A percentile compares a stretch with the other conserved stretches of the same genome.
Conservation (phyloP, 2,888 invertebrate genomes). For the Cylloceria caligata region DNA sequence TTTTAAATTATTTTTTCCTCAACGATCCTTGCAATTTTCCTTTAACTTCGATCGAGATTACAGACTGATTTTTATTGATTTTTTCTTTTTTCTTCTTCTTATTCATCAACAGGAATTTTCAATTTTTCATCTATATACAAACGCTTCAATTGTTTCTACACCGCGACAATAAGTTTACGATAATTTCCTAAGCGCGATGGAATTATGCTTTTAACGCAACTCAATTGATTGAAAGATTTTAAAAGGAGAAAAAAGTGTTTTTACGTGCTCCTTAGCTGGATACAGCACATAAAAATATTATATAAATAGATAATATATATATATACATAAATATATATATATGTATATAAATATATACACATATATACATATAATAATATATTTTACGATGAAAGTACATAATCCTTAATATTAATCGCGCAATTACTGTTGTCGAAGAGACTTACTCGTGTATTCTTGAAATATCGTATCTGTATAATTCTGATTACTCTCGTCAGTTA, state of each 20-base stretch:
- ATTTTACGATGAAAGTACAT: conserved; percentile 76
- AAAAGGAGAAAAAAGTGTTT: conserved; percentile 44
- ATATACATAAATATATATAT: conserved; percentile 67
- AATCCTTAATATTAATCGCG: conserved; percentile 66
- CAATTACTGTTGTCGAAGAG: conserved; percentile 58
- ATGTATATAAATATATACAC: conserved; percentile 53
- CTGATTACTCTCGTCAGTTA: conserved; percentile 39
- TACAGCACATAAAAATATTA: conserved; percentile 55
- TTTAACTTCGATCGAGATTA: conserved; percentile 35
- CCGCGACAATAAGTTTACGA: conserved; percentile 70
- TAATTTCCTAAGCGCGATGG: conserved; percentile 60
- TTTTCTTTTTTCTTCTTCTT: conserved; percentile 19
- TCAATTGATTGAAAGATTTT: conserved; percentile 61
- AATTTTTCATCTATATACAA: too few species aligned
- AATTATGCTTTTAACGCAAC: conserved; percentile 55
- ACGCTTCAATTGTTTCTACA: conserved; percentile 60
- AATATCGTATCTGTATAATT: conserved; percentile 37
- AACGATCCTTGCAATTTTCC: not conserved
- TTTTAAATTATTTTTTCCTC: conserved; percentile 17
- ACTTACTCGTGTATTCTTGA: conserved; percentile 40
- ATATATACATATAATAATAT: conserved; percentile 67
- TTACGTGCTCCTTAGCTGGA: conserved; percentile 55
- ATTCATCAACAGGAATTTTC: conserved; percentile 7
- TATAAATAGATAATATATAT: conserved; percentile 59
- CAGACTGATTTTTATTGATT: conserved; percentile 48